Conservation (phyloP, 2,888 invertebrate species). For the Siphlonurus alternatus region DNA sequence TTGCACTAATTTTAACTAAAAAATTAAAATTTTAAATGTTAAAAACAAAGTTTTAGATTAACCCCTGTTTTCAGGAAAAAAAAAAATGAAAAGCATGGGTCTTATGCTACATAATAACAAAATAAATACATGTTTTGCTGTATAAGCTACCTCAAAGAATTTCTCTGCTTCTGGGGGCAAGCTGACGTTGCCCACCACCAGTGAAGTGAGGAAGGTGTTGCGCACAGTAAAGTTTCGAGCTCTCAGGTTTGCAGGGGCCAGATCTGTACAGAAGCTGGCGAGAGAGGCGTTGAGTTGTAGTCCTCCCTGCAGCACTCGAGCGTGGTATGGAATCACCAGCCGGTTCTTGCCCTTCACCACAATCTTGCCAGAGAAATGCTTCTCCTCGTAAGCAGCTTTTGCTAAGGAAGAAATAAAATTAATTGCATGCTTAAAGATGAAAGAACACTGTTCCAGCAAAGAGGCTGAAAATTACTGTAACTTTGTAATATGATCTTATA, state of each 20-base stretch:
- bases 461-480: too few relatives aligned
- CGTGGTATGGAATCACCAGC: conserved; percentile 45
- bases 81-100: too few relatives aligned
- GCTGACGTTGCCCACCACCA: conserved; percentile 54
- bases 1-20: conserved; percentile 8
- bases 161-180: conserved; percentile 40
- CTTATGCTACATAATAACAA: too few relatives aligned
- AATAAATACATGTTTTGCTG: too few relatives aligned
- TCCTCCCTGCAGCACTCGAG: conserved; percentile 39
- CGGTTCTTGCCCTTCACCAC: conserved; percentile 30
- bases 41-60: conserved; percentile 7
- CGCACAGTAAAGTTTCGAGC: conserved; percentile 42
- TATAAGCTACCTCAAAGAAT: conserved; percentile 45
- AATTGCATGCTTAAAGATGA: conserved; percentile 14
- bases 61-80: conserved; percentile 13
- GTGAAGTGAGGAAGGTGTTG: conserved; percentile 54
- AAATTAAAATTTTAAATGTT: conserved; percentile 5
- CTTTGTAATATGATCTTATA: too few relatives aligned
- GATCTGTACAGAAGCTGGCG: conserved; percentile 29
- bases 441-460: too few relatives aligned
- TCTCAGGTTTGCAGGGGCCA: conserved; percentile 13
- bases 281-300: conserved; percentile 35
- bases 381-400: conserved; percentile 34
- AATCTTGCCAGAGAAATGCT: conserved; percentile 38
- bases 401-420: conserved; percentile 24